These are phyloP conservation scores for Malacosoma neustria DNA, from an alignment of 2,888 invertebrate genomes.

Conservation along the genomic window DNA sequence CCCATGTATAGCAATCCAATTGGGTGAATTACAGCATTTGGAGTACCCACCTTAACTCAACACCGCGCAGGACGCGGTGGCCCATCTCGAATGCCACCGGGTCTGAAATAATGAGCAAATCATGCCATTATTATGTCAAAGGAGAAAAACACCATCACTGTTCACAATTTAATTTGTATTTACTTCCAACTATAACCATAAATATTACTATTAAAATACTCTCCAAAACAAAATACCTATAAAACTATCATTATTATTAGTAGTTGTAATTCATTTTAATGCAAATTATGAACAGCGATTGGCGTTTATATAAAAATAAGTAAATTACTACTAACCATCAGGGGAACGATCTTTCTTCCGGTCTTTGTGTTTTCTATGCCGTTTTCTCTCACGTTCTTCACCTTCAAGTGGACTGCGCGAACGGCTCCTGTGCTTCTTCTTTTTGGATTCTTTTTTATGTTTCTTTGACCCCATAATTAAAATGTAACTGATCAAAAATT, in stretches of 20 bases:
- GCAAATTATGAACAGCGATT: conserved; percentile 37
- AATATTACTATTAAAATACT: too few species aligned
- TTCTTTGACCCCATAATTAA: conserved; percentile 80
- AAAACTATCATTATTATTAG: too few species aligned
- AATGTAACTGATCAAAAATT: neutral
- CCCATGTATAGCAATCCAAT: neutral
- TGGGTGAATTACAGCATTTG: conserved; percentile 1
- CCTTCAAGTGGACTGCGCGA: conserved; percentile 72
- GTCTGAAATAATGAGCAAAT: conserved; percentile 73
- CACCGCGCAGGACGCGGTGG: conserved; percentile 45
- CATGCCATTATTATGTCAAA: conserved; percentile 67
- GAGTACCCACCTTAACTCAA: conserved; percentile 50
- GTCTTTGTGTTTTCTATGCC: conserved; percentile 72
- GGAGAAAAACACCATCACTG: conserved; percentile 30
- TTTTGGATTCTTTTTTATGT: conserved; percentile 80
- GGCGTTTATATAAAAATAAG: conserved; percentile 25
- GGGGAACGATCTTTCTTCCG: conserved; percentile 69
- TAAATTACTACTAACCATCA: conserved; percentile 66
- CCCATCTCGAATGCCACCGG: conserved; percentile 54
- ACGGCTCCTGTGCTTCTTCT: conserved; percentile 78
- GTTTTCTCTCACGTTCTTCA: conserved; percentile 72
- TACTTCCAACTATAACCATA: too few species aligned
- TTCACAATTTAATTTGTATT: conserved; percentile 27
- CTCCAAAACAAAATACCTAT: too few species aligned
- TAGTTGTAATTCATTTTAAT: neutral